Conservation (phyloP, 2,888 invertebrate genomes). For the Coleophora deauratella region DNA sequence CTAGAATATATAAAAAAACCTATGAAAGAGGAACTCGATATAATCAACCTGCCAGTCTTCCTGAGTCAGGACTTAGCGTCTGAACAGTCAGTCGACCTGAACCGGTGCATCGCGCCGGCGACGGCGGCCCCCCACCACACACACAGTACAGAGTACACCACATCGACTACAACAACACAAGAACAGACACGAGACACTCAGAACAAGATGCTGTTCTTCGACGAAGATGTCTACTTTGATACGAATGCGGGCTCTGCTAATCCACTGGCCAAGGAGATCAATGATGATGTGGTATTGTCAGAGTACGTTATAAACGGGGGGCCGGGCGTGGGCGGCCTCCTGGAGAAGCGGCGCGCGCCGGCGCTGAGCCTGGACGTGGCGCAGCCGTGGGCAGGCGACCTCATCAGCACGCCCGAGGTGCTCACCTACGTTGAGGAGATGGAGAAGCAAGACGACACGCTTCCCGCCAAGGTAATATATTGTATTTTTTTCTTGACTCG, state of each 20-base stretch:
- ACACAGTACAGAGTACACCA: constrained; percentile 31
- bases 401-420: constrained; percentile 64
- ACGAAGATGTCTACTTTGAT: constrained; percentile 57
- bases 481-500: no score
- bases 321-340: constrained; percentile 16
- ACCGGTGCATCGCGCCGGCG: constrained; percentile 21
- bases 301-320: constrained; percentile 41
- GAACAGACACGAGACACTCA: constrained; percentile 19
- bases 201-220: constrained; percentile 52
- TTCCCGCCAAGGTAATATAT: constrained; percentile 37
- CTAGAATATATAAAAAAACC: constrained; percentile 28
- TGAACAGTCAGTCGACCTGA: constrained; percentile 32
- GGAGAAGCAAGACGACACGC: constrained; percentile 51
- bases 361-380: constrained; percentile 47
- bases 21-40: constrained; percentile 50
- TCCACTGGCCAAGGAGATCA: constrained; percentile 49
- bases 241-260: constrained; percentile 47
- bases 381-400: constrained; percentile 36
- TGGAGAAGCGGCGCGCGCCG: constrained; percentile 20
- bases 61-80: constrained; percentile 45
- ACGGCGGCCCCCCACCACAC: no score
- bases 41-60: constrained; percentile 53
- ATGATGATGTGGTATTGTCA: constrained; percentile 43
- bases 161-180: constrained; percentile 22
- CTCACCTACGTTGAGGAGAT: constrained; percentile 59